Evolutionary conservation across 2,797 vertebrate genomes (phyloP).

Genomic region (Melanotaenia nigrans): DNA sequence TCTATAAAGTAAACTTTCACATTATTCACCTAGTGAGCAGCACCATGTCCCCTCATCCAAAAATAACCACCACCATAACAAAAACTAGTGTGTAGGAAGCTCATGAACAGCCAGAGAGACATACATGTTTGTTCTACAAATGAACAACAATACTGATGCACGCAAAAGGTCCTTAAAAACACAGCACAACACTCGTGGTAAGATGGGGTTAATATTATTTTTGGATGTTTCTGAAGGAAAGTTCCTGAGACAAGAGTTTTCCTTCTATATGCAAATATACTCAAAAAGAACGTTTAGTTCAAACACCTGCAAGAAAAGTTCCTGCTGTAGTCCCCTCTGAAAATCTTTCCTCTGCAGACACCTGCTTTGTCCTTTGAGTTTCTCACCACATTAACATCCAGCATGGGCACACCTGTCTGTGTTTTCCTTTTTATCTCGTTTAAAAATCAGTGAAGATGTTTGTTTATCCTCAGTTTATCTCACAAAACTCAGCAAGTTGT

Average conservation of each 20-base stretch:
- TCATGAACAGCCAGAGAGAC: conserved; percentile 63
- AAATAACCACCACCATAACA: conserved; percentile 70
- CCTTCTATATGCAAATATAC: conserved; percentile 52
- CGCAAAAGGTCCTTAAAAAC: conserved; percentile 66
- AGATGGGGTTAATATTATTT: conserved; percentile 39
- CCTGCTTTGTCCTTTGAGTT: conserved; percentile 22
- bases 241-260: conserved; percentile 32
- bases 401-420: background rate
- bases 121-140: conserved; percentile 56
- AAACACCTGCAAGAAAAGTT: conserved; percentile 26
- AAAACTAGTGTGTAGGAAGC: conserved; percentile 68
- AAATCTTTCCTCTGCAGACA: conserved; percentile 24
- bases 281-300: conserved; percentile 33
- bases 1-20: conserved; percentile 60
- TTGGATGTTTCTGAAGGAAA: conserved; percentile 43
- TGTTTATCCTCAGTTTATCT: conserved; percentile 18
- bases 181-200: conserved; percentile 62
- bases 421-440: conserved; percentile 17
- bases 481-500: conserved; percentile 42
- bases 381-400: background rate
- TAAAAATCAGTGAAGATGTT: conserved; percentile 14
- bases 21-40: conserved; percentile 64
- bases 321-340: conserved; percentile 25
- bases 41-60: conserved; percentile 62
- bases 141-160: conserved; percentile 50